Evolutionary conservation across 2,888 invertebrate species (phyloP).

Genomic region (Dinocampus coccinellae): DNA sequence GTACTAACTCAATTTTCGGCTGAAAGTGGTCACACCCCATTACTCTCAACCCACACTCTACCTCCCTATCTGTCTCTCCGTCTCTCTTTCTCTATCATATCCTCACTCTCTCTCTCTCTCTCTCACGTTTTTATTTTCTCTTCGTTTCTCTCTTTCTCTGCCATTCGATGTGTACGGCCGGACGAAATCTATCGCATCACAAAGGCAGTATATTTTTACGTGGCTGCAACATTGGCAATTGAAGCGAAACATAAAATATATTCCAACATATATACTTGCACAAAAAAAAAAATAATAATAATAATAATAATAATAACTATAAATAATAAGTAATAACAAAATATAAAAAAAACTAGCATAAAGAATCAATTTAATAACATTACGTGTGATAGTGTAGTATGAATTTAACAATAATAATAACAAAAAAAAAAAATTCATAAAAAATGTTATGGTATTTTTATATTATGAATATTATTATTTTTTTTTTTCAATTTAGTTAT

Average conservation of each 20-base stretch:
- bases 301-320: too few relatives aligned
- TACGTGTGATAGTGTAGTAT: neutral
- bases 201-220: constrained; percentile 50
- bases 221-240: constrained; percentile 33
- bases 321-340: too few relatives aligned
- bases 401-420: too few relatives aligned
- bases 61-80: constrained; percentile 30
- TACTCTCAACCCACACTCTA: constrained; percentile 26
- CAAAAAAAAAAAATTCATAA: too few relatives aligned
- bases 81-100: constrained; percentile 35
- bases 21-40: constrained; percentile 49
- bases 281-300: neutral
- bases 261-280: neutral
- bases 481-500: neutral
- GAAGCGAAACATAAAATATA: constrained; percentile 18
- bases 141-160: constrained; percentile 37
- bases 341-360: too few relatives aligned
- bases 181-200: constrained; percentile 38
- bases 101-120: constrained; percentile 34
- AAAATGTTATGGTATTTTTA: too few relatives aligned
- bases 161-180: constrained; percentile 45
- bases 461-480: too few relatives aligned
- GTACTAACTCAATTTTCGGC: constrained; percentile 50
- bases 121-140: too few relatives aligned
- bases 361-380: neutral